Evolutionary conservation across 2,113 vertebrate genomes (phyloP).

Genomic region (Calypte anna): DNA sequence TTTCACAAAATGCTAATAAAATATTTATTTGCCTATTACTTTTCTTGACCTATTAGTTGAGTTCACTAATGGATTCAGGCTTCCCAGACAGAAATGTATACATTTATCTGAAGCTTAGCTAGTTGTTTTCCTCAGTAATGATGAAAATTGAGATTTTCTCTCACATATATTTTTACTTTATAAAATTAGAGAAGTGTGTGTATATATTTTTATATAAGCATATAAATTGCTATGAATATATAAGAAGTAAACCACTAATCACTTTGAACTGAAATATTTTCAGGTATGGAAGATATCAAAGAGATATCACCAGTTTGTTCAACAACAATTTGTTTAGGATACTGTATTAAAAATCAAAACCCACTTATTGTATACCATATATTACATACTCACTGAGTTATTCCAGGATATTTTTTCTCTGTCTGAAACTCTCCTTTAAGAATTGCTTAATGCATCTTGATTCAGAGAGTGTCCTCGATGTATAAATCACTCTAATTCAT

Average conservation of each 20-base stretch:
- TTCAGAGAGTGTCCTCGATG: background rate
- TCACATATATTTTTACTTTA: background rate
- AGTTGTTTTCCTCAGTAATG: background rate
- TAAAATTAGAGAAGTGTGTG: background rate
- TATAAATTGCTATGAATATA: background rate
- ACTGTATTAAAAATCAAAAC: background rate
- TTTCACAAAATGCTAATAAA: slow-evolving; percentile 89
- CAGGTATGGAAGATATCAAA: background rate
- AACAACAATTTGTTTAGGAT: background rate
- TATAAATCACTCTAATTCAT: background rate
- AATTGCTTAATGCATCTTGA: background rate
- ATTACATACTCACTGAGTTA: background rate
- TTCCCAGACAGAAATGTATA: slow-evolving; percentile 73
- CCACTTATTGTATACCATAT: background rate
- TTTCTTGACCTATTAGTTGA: slow-evolving; percentile 88
- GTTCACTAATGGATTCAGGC: slow-evolving; percentile 87
- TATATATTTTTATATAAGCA: background rate
- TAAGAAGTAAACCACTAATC: background rate
- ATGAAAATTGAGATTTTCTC: background rate
- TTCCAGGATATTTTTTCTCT: background rate
- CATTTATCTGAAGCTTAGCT: slow-evolving; percentile 10
- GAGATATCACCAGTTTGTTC: background rate
- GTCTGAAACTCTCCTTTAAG: background rate
- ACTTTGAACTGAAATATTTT: background rate
- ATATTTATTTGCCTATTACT: slow-evolving; percentile 89